Conservation (phyloP, 1,140 invertebrate species). For the Drosophila nikananu region DNA sequence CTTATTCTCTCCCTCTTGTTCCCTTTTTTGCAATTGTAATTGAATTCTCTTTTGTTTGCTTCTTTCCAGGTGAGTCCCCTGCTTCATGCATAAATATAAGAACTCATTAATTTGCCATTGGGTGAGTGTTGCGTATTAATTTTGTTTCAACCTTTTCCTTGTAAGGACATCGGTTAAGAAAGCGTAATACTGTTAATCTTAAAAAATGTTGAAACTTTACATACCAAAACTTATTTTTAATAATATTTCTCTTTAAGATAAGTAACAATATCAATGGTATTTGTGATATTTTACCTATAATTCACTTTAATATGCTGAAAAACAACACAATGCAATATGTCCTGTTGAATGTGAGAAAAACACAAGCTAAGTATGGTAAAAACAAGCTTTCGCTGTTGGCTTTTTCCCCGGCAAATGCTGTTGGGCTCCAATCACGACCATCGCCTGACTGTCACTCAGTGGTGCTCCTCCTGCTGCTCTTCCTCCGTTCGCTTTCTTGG, state of each 20-base stretch:
- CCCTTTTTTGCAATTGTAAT: conserved; percentile 12
- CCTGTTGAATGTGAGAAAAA: background rate
- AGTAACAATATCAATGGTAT: background rate
- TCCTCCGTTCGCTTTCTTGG: background rate
- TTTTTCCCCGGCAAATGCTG: background rate
- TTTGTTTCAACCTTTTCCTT: background rate
- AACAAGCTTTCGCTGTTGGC: background rate
- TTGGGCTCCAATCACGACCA: conserved; percentile 14
- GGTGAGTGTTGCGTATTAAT: conserved; percentile 10
- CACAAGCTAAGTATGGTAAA: conserved; percentile 10
- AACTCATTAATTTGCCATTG: conserved; percentile 7
- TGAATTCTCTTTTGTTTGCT: conserved; percentile 20
- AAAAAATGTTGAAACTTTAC: too few relatives aligned
- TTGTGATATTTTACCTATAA: background rate
- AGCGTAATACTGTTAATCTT: too few relatives aligned
- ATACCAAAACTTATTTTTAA: too few relatives aligned
- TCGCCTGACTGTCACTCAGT: conserved; percentile 5
- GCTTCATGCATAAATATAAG: background rate
- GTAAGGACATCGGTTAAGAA: background rate
- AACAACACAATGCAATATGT: background rate
- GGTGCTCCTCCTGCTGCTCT: background rate
- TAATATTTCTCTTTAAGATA: background rate
- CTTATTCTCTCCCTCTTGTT: background rate
- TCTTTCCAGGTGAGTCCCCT: conserved; percentile 41
- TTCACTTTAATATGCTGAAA: background rate